These are phyloP conservation scores for Charadrius vociferus DNA, from an alignment of 2,113 vertebrate genomes.

Conservation along the genomic window DNA sequence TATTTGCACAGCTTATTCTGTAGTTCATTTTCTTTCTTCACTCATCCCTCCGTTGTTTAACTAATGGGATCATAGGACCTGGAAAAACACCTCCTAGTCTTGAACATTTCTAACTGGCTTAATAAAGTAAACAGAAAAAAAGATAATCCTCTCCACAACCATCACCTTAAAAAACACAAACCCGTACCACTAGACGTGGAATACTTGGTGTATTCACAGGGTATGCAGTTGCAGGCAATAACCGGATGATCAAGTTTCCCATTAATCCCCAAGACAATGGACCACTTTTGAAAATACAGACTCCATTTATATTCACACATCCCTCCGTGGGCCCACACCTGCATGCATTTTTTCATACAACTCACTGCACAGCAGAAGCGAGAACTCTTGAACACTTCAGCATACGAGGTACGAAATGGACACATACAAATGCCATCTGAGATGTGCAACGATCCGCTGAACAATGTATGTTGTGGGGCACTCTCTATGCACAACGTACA, in stretches of 20 bases:
- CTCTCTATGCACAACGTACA: not conserved
- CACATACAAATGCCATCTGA: fast-evolving
- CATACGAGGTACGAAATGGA: fast-evolving
- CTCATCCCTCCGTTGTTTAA: constrained; percentile 30
- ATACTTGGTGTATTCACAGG: not conserved
- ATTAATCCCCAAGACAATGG: constrained; percentile 53
- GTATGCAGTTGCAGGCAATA: not conserved
- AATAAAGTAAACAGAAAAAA: constrained; percentile 30
- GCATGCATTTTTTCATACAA: not conserved
- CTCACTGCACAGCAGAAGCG: fast-evolving
- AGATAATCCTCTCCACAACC: constrained; percentile 13
- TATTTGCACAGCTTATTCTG: not conserved
- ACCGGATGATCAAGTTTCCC: constrained; percentile 46
- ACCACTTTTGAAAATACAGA: not conserved
- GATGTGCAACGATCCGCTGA: not conserved
- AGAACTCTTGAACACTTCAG: not conserved
- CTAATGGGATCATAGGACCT: constrained; percentile 40
- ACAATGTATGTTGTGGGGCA: fast-evolving
- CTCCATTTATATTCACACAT: not conserved
- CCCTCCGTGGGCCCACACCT: not conserved
- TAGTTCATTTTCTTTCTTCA: constrained; percentile 17
- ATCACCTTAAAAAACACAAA: not conserved
- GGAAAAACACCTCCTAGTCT: constrained; percentile 16
- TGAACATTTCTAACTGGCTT: constrained; percentile 47
- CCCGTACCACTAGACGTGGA: not conserved